phyloP scores from a whole-genome alignment of 1,140 invertebrate genomes.

The Hesperophylax magnus region DNA sequence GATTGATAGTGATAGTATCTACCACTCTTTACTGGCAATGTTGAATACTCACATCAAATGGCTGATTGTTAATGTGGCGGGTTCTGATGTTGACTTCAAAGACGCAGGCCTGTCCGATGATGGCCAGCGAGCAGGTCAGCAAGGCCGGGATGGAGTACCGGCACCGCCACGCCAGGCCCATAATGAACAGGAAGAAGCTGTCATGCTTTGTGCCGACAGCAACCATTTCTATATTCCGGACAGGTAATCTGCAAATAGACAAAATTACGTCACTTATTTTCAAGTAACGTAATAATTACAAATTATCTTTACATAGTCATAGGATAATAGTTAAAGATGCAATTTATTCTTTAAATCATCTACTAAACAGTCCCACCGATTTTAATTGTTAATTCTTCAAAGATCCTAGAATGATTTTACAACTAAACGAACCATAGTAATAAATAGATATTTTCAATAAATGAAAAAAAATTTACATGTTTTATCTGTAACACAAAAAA shows the following conservation, averaged over 20 bases:
- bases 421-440: too few species aligned
- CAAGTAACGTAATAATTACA: too few species aligned
- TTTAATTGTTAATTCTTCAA: too few species aligned
- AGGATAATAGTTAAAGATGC: too few species aligned
- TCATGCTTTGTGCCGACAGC: slow-evolving; percentile 43
- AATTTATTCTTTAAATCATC: too few species aligned
- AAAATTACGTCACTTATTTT: neutral
- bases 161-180: slow-evolving; percentile 64
- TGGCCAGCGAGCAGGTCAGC: slow-evolving; percentile 58
- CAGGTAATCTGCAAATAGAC: neutral
- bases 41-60: slow-evolving; percentile 38
- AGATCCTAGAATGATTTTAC: too few species aligned
- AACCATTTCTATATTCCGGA: slow-evolving; percentile 17
- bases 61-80: slow-evolving; percentile 42
- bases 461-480: too few species aligned
- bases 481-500: too few species aligned
- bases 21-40: neutral
- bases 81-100: slow-evolving; percentile 54
- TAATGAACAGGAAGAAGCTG: slow-evolving; percentile 62
- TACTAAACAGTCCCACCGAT: too few species aligned
- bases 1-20: too few species aligned
- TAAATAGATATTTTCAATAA: too few species aligned
- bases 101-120: slow-evolving; percentile 52
- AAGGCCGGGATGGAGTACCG: slow-evolving; percentile 63
- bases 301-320: too few species aligned